Percentiles rank a stretch among this genome's conserved stretches.
These are phyloP conservation scores for Drosophila demipolita DNA, from an alignment of 2,888 invertebrate genomes.

Conservation along the genomic window DNA sequence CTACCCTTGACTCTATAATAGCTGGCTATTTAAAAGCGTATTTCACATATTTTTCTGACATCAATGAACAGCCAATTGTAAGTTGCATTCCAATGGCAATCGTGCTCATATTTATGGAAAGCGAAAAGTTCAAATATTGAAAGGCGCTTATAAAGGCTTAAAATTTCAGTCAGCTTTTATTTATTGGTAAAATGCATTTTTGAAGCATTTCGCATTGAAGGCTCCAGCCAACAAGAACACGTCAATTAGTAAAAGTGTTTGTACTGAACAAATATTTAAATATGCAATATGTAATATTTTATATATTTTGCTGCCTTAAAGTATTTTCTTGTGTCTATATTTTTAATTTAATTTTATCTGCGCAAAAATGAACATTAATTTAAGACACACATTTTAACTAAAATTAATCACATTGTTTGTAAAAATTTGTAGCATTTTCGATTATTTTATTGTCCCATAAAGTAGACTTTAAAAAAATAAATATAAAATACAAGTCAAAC, in stretches of 20 bases:
- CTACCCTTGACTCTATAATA: constrained; percentile 19
- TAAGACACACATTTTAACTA: not conserved
- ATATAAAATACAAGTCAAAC: not conserved
- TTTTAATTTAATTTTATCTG: no score
- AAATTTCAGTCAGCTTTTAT: constrained; percentile 5
- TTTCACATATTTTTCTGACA: constrained; percentile 32
- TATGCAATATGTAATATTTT: not conserved
- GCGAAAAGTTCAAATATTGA: constrained; percentile 15
- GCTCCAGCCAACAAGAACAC: not conserved
- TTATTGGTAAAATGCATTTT: constrained; percentile 7
- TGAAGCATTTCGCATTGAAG: constrained; percentile 23
- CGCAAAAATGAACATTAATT: not conserved
- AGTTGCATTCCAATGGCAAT: constrained; percentile 23
- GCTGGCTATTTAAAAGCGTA: constrained; percentile 30
- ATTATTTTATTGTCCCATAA: not conserved
- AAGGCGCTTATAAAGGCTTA: constrained; percentile 42
- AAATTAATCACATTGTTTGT: not conserved
- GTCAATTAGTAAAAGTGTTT: constrained; percentile 1
- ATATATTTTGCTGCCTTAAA: not conserved
- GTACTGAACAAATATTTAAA: not conserved
- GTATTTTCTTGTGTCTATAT: not conserved
- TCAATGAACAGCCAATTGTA: constrained; percentile 18
- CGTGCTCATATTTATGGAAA: constrained; percentile 14
- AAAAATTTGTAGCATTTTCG: not conserved
- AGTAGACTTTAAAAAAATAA: not conserved